phyloP scores from a whole-genome alignment of 2,113 vertebrate genomes.

The Rhegmatorhina hoffmannsi region DNA sequence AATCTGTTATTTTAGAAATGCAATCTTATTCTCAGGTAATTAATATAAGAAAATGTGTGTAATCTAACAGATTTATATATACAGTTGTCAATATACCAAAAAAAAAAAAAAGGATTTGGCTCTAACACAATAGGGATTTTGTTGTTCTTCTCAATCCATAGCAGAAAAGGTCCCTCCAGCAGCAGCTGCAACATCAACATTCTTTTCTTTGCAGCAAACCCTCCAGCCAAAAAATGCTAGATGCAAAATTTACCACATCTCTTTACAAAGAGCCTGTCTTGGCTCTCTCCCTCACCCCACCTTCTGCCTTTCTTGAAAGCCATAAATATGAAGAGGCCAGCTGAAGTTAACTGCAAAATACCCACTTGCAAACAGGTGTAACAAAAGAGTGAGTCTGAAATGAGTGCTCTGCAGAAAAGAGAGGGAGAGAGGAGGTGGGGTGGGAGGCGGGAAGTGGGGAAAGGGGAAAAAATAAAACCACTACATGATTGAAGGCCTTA shows the following conservation, averaged over 20 bases:
- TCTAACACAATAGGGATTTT: not conserved
- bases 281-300: not conserved
- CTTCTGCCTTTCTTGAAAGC: conserved; percentile 28
- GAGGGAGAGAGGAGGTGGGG: not conserved
- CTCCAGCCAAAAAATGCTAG: not conserved
- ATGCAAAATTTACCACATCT: conserved; percentile 19
- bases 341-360: conserved; percentile 55
- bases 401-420: not conserved
- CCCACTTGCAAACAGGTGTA: conserved; percentile 45
- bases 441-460: not conserved
- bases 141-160: not conserved
- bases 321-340: conserved; percentile 33
- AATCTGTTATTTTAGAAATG: not conserved
- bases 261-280: not conserved
- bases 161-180: conserved; percentile 15
- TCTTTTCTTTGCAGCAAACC: conserved; percentile 21
- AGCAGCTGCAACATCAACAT: conserved; percentile 33
- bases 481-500: conserved; percentile 51
- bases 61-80: not conserved
- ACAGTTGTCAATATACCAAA: not conserved
- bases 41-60: not conserved
- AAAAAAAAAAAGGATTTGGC: not conserved
- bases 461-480: not conserved
- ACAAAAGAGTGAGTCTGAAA: conserved; percentile 37
- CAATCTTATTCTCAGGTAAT: not conserved